These are phyloP conservation scores for Mantis religiosa DNA, from an alignment of 2,888 invertebrate species.

Conservation along the genomic window DNA sequence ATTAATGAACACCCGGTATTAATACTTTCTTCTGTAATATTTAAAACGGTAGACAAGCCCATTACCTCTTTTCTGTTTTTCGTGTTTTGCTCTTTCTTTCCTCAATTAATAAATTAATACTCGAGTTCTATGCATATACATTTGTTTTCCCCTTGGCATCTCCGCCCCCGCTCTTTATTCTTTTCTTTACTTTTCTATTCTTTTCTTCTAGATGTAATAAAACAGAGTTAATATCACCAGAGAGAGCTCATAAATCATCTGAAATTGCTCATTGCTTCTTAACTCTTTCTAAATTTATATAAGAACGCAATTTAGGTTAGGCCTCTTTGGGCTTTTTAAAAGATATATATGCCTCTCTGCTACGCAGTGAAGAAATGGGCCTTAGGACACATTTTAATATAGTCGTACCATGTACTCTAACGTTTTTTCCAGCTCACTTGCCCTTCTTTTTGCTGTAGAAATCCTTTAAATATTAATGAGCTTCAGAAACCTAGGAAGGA, in stretches of 20 bases:
- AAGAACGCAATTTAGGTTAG: background rate
- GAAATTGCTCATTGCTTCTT: background rate
- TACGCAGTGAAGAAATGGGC: background rate
- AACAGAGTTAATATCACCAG: background rate
- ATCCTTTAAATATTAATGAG: background rate
- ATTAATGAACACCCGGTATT: too few species aligned
- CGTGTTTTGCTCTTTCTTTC: background rate
- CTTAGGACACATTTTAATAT: background rate
- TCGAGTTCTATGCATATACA: background rate
- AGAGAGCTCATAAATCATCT: background rate
- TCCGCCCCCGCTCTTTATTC: background rate
- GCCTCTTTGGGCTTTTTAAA: background rate
- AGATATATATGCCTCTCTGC: background rate
- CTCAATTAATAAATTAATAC: background rate
- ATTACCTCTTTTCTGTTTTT: background rate
- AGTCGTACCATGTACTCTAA: background rate
- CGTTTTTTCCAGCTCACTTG: background rate
- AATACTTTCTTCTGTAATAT: too few species aligned
- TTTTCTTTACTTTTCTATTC: background rate
- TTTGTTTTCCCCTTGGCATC: background rate
- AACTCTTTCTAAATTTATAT: background rate
- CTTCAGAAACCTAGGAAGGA: background rate
- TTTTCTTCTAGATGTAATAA: background rate
- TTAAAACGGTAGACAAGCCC: too few species aligned
- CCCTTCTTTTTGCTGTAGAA: background rate